Evolutionary conservation across 2,113 vertebrate species (phyloP).

Genomic region (Ranitomeya imitator): DNA sequence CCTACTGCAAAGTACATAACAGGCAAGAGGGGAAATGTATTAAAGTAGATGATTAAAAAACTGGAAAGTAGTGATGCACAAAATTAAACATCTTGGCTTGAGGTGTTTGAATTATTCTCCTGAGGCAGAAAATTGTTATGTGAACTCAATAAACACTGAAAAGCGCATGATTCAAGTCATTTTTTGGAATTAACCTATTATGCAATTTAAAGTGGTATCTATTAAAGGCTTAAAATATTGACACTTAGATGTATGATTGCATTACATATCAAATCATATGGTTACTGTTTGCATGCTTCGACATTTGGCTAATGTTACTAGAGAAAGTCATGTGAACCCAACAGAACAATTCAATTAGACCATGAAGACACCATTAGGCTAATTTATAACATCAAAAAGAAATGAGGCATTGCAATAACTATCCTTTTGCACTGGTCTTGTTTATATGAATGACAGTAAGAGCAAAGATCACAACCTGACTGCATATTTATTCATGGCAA

Average conservation of each 20-base stretch:
- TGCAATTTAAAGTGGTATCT: neutral
- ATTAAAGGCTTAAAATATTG: neutral
- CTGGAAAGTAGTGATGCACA: constrained; percentile 41
- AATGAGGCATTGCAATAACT: neutral
- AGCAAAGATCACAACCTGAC: neutral
- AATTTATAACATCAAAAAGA: neutral
- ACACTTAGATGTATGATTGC: neutral
- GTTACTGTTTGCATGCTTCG: neutral
- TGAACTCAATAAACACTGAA: constrained; percentile 46
- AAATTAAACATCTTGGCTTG: constrained; percentile 48
- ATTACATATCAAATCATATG: neutral
- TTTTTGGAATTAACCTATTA: constrained; percentile 13
- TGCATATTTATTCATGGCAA: neutral
- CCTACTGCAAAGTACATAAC: constrained; percentile 23
- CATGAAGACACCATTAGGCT: neutral
- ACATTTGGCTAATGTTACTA: neutral
- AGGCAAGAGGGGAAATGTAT: constrained; percentile 39
- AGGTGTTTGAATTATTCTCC: constrained; percentile 31
- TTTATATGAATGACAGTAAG: neutral
- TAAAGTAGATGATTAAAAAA: constrained; percentile 47
- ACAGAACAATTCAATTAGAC: neutral
- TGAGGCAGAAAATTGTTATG: constrained; percentile 44
- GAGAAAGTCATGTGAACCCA: neutral
- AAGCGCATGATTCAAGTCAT: constrained; percentile 15
- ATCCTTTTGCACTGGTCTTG: neutral